These are phyloP conservation scores for Polyommatus icarus DNA, from an alignment of 2,888 invertebrate species.

Conservation along the genomic window DNA sequence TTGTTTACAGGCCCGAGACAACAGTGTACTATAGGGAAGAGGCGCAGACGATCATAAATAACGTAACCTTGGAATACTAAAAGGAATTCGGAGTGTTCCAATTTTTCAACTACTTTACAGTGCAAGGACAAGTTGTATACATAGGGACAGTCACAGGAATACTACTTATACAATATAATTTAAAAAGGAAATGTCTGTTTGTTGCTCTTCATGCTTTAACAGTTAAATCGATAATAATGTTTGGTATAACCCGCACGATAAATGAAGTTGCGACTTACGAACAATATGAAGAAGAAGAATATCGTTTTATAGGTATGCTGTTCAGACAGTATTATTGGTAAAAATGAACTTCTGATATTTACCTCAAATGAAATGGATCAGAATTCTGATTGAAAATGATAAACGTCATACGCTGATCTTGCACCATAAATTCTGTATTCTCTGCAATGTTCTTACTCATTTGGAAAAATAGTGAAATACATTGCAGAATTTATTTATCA, in stretches of 20 bases:
- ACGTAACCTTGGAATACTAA: constrained; percentile 16
- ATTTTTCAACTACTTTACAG: constrained; percentile 6
- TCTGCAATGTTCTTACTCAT: background rate
- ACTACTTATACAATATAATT: background rate
- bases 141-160: background rate
- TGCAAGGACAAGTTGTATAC: background rate
- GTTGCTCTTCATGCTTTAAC: too few species aligned
- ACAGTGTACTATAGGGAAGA: background rate
- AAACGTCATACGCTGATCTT: background rate
- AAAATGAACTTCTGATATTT: background rate
- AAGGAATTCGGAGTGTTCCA: constrained; percentile 9
- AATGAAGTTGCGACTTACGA: too few species aligned
- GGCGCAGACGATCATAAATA: constrained; percentile 16
- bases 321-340: too few species aligned
- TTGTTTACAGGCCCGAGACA: constrained; percentile 3
- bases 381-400: background rate
- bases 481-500: background rate
- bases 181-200: too few species aligned
- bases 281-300: too few species aligned
- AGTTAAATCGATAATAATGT: too few species aligned
- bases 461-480: background rate
- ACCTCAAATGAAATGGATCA: background rate
- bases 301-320: too few species aligned
- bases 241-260: too few species aligned
- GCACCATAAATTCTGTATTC: background rate